Percentiles rank a stretch among this genome's conserved stretches.
Conservation (phyloP, 2,888 invertebrate genomes). For the Brachynemurus nebulosus region DNA sequence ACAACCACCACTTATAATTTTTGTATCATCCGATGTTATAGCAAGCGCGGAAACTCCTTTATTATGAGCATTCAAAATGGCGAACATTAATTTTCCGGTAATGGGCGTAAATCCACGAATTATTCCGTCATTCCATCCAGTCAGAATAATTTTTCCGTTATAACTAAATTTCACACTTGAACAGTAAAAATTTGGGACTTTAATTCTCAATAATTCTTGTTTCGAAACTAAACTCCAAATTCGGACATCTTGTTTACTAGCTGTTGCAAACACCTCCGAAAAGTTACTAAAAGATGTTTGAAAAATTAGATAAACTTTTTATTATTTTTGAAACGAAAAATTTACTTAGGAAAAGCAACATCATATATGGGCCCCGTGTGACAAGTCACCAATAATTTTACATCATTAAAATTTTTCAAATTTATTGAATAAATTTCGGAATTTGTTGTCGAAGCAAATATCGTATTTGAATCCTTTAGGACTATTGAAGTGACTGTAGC, state of each 20-base stretch:
- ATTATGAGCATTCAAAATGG: conserved; percentile 78
- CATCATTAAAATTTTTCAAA: conserved; percentile 44
- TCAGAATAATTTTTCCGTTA: conserved; percentile 68
- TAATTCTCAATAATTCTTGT: conserved; percentile 69
- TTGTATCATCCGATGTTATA: conserved; percentile 51
- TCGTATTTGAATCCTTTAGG: conserved; percentile 40
- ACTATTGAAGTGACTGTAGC: conserved; percentile 64
- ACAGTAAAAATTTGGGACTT: conserved; percentile 78
- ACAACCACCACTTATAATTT: conserved; percentile 76
- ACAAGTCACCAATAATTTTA: conserved; percentile 63
- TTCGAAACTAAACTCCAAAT: conserved; percentile 68
- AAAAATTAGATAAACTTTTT: neutral
- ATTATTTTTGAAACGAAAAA: neutral
- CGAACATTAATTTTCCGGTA: conserved; percentile 65
- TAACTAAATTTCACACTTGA: conserved; percentile 60
- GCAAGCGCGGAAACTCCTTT: conserved; percentile 78
- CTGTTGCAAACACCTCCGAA: conserved; percentile 77
- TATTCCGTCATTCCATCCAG: conserved; percentile 74
- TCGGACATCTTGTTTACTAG: conserved; percentile 69
- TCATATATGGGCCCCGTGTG: conserved; percentile 69
- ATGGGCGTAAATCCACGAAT: conserved; percentile 72
- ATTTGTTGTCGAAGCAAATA: conserved; percentile 60
- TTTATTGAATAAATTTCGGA: conserved; percentile 73
- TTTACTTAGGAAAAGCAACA: conserved; percentile 56
- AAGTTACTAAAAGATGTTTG: conserved; percentile 40